Evolutionary conservation across 2,888 invertebrate species (phyloP), one percentile per base, ranked within the genome.

Genomic region (Desoria tigrina): DNA sequence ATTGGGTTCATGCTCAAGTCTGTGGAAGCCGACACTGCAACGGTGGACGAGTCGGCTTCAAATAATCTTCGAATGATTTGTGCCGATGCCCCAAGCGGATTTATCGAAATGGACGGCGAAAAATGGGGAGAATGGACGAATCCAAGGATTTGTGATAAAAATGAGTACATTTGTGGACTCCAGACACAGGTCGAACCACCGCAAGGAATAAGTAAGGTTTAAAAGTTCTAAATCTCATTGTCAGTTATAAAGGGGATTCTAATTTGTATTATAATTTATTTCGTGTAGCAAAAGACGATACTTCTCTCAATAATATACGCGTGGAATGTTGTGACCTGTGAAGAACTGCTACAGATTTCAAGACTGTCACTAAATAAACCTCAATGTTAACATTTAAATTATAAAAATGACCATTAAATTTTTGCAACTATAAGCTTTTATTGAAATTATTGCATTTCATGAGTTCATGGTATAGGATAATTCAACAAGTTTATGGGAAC

Each of bases 41-140:
- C 37, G 2, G 49, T 70, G 4, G 73, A 75, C 56, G 75, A 75
- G 23, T 67, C 73, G 0, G 75, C 75, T 1, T 61, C 72, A 1
- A 73, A 75, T 11, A 75, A 73, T 53, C 42, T 75, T n/a, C 49
- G 73, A 57, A 58, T 75, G 16, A 53, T 75, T 26, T 75, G 75
- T 39, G 26, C 60, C 1, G 65, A 66, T 23, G 65, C 65, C 18
- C 63, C 64, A 0, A 54, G 51, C 3, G 65, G 65, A 21, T 72
- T 66, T 42, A 61, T 72, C 24, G 72, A 72, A 32, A 65, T 70
- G 0, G 70, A 70, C 42, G 72, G 72, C 39, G 72, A 72, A 61
- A 21, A 53, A 2, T 72, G 69, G 69, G 72, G 72, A 21, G 66
- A 72, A 26, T 72, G 70, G 69, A 70, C 69, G 28, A 42, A 62